Conservation (phyloP, 2,113 vertebrate species). For the Melanocharis versteri region DNA sequence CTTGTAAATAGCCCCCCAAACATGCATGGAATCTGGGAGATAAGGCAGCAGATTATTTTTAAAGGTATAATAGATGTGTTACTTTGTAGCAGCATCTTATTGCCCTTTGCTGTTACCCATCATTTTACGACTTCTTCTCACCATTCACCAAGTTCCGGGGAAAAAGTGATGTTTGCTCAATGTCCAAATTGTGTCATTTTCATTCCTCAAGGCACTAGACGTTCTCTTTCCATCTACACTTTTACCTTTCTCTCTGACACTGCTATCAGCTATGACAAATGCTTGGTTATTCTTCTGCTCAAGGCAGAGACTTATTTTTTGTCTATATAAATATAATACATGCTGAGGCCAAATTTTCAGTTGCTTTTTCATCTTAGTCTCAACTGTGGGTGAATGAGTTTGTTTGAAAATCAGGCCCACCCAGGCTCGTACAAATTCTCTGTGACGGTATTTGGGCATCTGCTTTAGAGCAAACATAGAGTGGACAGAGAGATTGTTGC, state of each 20-base stretch:
- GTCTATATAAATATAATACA: neutral
- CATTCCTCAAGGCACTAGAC: neutral
- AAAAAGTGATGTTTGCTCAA: neutral
- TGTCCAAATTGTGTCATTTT: neutral
- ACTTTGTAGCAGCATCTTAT: neutral
- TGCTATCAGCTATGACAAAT: neutral
- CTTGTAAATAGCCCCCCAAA: neutral
- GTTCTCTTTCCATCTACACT: neutral
- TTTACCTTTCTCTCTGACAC: neutral
- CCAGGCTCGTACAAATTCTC: neutral
- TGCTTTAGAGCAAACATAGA: neutral
- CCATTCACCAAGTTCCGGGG: neutral
- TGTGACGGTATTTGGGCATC: neutral
- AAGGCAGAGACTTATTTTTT: neutral
- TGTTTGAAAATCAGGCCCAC: neutral
- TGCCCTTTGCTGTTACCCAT: neutral
- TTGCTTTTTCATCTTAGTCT: neutral
- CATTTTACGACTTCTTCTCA: neutral
- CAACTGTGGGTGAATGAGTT: neutral
- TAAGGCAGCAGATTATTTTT: neutral
- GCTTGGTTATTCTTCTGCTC: neutral
- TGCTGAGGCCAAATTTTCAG: neutral
- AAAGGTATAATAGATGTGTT: neutral
- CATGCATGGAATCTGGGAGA: neutral
- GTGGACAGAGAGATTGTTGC: neutral